These are phyloP conservation scores for Hirudo medicinalis DNA, from an alignment of 1,140 invertebrate species.

Conservation along the genomic window DNA sequence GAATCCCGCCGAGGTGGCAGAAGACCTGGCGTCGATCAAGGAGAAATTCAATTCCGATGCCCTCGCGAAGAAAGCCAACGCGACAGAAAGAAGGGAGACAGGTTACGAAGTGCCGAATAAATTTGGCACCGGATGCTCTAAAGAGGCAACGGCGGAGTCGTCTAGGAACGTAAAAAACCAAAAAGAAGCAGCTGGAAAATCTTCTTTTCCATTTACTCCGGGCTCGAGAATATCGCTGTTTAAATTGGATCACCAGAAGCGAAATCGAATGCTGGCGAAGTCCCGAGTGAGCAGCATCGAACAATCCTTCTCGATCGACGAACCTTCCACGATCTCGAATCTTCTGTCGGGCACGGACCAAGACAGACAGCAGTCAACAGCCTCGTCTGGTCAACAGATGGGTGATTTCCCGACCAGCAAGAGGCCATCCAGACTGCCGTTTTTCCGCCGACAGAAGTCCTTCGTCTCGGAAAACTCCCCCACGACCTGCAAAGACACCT, in stretches of 20 bases:
- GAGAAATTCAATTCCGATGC: neutral
- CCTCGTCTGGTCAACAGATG: neutral
- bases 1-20: neutral
- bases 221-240: neutral
- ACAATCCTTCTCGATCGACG: neutral
- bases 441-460: conserved; percentile 11
- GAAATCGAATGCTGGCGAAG: conserved; percentile 2
- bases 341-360: neutral
- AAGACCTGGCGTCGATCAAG: conserved; percentile 8
- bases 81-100: neutral
- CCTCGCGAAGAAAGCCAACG: neutral
- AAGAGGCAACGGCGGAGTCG: neutral
- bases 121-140: neutral
- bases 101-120: neutral
- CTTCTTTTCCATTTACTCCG: neutral
- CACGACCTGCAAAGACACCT: neutral
- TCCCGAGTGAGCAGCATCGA: conserved; percentile 11
- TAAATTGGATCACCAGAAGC: neutral
- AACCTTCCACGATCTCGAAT: conserved; percentile 7
- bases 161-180: neutral
- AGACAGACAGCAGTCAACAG: neutral
- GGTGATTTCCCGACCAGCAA: conserved; percentile 7
- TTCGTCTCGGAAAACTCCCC: neutral
- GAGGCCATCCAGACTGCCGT: neutral
- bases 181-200: neutral